Conservation (phyloP, 92 coral and sea anemone species). For the Porites evermanni region DNA sequence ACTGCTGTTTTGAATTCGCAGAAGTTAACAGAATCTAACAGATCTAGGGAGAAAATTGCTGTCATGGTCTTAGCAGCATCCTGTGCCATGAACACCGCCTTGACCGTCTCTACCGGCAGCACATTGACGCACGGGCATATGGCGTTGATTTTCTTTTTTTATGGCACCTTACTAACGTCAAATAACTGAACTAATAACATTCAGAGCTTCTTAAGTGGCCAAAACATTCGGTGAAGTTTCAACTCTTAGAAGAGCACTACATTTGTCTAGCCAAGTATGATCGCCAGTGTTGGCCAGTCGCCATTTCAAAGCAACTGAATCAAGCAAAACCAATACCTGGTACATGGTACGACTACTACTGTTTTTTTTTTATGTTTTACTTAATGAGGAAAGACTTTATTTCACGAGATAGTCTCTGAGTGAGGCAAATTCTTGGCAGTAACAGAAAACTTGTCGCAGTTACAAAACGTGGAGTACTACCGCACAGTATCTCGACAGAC, state of each 20-base stretch:
- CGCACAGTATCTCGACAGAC: slow-evolving; percentile 53
- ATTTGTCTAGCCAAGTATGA: too few relatives aligned
- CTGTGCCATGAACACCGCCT: too few relatives aligned
- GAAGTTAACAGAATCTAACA: too few relatives aligned
- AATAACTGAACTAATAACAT: background rate
- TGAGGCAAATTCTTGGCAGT: background rate
- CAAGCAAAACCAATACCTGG: background rate
- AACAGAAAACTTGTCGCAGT: background rate
- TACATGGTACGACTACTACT: background rate
- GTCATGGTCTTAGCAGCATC: too few relatives aligned
- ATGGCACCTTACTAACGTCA: background rate
- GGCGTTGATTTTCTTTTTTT: background rate
- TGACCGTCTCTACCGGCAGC: too few relatives aligned
- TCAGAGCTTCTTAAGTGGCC: background rate
- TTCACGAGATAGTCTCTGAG: background rate
- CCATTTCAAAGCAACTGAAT: background rate
- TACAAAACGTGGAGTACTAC: slow-evolving; percentile 16
- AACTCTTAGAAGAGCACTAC: too few relatives aligned
- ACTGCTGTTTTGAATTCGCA: too few relatives aligned
- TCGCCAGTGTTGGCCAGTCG: too few relatives aligned
- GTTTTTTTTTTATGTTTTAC: background rate
- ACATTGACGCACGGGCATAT: too few relatives aligned
- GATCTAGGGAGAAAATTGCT: too few relatives aligned
- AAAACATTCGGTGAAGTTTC: too few relatives aligned
- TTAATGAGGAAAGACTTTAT: background rate